Evolutionary conservation across 2,113 vertebrate species (phyloP).

Genomic region (Zeus faber): DNA sequence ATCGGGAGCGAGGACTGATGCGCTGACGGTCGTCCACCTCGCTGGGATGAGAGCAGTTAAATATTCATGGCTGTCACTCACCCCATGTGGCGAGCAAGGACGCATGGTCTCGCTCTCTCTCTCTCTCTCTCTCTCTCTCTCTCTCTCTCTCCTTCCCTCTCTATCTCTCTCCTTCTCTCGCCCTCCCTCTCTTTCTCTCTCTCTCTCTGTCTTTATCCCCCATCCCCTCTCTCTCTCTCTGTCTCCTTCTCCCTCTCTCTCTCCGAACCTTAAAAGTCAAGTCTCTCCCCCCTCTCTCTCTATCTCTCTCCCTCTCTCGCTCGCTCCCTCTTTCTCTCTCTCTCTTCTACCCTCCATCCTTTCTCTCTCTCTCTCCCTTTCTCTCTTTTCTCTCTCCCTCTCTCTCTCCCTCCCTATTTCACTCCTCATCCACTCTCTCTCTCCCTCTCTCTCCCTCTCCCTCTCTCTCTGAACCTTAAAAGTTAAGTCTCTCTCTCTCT

Average conservation of each 20-base stretch:
- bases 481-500: no score
- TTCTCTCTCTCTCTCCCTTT: background rate
- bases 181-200: background rate
- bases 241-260: background rate
- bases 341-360: no score
- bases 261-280: no score
- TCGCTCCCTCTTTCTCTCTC: background rate
- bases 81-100: constrained; percentile 33
- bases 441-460: constrained; percentile 2
- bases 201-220: constrained; percentile 12
- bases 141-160: background rate
- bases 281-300: no score
- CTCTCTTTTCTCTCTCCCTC: background rate
- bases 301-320: background rate
- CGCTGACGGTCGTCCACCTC: constrained; percentile 57
- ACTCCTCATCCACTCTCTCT: constrained; percentile 10
- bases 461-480: background rate
- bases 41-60: constrained; percentile 57
- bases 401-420: background rate
- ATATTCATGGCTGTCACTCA: constrained; percentile 74
- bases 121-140: constrained; percentile 11
- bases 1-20: constrained; percentile 46
- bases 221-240: constrained; percentile 5
- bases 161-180: background rate
- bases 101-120: background rate